Conservation (phyloP, 2,797 vertebrate species). For the Eulemur mongoz region DNA sequence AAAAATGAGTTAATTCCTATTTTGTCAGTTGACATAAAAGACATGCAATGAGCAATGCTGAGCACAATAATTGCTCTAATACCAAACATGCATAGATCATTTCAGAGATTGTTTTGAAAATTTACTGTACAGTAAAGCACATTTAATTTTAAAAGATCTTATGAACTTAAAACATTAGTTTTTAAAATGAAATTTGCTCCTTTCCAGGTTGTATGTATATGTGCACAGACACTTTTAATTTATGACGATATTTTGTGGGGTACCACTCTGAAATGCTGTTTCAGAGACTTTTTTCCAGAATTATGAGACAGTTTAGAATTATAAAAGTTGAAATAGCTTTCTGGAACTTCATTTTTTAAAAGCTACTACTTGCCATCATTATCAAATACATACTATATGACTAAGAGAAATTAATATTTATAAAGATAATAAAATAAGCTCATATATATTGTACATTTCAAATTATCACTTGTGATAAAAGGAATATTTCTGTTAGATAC, state of each 20-base stretch:
- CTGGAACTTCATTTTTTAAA: constrained; percentile 7
- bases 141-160: not conserved
- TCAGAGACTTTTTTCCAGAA: not conserved
- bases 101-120: constrained; percentile 38
- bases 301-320: not conserved
- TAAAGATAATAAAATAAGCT: not conserved
- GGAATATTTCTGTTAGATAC: not conserved
- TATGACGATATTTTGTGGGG: not conserved
- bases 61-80: not conserved
- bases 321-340: not conserved
- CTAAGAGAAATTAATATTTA: constrained; percentile 2
- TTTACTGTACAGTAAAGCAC: not conserved
- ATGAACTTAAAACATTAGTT: not conserved
- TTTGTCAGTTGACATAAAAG: not conserved
- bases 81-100: not conserved
- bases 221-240: not conserved
- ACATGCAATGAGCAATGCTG: not conserved
- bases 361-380: not conserved
- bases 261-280: not conserved
- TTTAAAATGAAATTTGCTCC: not conserved
- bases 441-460: not conserved
- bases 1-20: constrained; percentile 48
- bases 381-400: not conserved
- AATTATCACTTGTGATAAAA: not conserved
- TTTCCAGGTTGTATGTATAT: not conserved